phyloP scores from a whole-genome alignment of 2,888 invertebrate genomes.

The Girardia tigrina region DNA sequence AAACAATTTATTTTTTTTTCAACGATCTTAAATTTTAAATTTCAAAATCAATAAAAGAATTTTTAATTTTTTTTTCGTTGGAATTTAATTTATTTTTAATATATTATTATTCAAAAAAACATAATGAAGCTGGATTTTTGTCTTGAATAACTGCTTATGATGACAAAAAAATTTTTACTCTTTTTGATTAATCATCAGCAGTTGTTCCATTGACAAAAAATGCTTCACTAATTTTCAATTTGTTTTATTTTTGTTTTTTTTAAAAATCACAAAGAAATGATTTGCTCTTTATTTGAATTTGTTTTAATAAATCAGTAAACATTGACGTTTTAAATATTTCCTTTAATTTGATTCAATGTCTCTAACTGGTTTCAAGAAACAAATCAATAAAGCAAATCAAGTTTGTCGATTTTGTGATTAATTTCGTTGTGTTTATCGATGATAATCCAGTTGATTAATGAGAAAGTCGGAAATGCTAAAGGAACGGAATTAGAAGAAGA shows the following conservation, averaged over 20 bases:
- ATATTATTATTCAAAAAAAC: too few relatives aligned
- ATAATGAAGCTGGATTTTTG: not conserved
- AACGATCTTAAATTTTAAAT: too few relatives aligned
- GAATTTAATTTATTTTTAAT: too few relatives aligned
- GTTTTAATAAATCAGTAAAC: not conserved
- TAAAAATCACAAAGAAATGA: not conserved
- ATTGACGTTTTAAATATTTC: constrained; percentile 7
- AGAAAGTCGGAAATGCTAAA: not conserved
- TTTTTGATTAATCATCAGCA: not conserved
- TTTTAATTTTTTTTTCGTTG: too few relatives aligned
- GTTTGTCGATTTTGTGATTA: not conserved
- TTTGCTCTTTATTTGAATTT: not conserved
- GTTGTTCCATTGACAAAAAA: constrained; percentile 13
- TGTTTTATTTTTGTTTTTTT: not conserved
- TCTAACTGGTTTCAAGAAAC: not conserved
- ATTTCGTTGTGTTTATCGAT: not conserved
- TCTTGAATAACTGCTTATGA: constrained; percentile 23
- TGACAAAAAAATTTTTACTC: not conserved
- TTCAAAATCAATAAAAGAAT: too few relatives aligned
- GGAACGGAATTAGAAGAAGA: constrained; percentile 12
- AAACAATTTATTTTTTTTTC: too few relatives aligned
- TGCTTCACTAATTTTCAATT: not conserved
- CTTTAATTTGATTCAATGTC: not conserved
- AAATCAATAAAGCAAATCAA: not conserved
- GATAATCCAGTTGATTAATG: not conserved